phyloP scores from a whole-genome alignment of 2,888 invertebrate species.

The Troides aeacus region DNA sequence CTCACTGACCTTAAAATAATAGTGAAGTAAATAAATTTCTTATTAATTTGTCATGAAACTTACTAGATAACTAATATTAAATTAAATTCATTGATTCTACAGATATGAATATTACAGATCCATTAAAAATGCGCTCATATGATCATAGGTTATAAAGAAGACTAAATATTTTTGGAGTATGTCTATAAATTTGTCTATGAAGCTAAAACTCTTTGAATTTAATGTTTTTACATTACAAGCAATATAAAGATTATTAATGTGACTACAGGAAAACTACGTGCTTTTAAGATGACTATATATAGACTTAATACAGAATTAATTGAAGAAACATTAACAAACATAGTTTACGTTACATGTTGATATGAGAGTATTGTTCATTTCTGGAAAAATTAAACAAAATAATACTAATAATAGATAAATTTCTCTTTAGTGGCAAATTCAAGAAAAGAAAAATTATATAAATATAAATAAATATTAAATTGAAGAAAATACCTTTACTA shows the following conservation, averaged over 20 bases:
- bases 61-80: no score
- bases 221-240: neutral
- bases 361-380: neutral
- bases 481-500: slow-evolving; percentile 53
- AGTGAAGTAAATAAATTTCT: no score
- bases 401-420: neutral
- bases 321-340: no score
- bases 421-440: neutral
- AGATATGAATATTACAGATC: no score
- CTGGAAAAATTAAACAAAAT: neutral
- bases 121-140: no score
- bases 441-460: neutral
- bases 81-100: no score
- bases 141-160: no score
- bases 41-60: no score
- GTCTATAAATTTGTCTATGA: no score
- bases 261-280: neutral
- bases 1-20: no score
- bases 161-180: no score
- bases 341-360: no score
- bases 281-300: neutral
- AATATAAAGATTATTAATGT: neutral
- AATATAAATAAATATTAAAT: slow-evolving; percentile 24
- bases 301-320: neutral
- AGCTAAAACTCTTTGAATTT: neutral